Evolutionary conservation across 2,113 vertebrate species (phyloP).

Genomic region (Daphoenositta chrysoptera): DNA sequence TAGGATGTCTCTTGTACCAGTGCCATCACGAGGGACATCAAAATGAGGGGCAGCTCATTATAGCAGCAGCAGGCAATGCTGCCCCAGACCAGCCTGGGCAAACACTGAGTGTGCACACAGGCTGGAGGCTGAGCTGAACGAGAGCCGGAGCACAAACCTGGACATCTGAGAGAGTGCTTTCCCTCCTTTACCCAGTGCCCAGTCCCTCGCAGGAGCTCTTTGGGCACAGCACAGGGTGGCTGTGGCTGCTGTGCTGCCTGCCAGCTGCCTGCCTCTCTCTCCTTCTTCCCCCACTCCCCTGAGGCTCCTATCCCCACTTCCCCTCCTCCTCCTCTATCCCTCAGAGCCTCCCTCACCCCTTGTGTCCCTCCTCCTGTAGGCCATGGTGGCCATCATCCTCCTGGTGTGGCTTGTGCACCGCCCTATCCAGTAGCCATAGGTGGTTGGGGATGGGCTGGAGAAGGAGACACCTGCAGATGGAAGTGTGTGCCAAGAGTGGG

Average conservation of each 20-base stretch:
- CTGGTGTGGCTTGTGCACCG: not conserved
- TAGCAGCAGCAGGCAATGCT: not conserved
- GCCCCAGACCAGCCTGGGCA: no score
- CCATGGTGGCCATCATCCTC: not conserved
- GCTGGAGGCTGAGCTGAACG: fast-evolving
- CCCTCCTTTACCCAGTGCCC: not conserved
- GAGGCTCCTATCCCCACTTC: not conserved
- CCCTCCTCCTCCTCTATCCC: not conserved
- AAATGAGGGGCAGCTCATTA: not conserved
- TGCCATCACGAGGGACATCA: not conserved
- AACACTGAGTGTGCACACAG: fast-evolving
- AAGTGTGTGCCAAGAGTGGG: fast-evolving
- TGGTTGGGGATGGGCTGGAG: not conserved
- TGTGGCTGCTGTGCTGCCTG: not conserved
- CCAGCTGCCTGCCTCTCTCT: not conserved
- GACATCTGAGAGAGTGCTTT: fast-evolving
- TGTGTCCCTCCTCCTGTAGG: not conserved
- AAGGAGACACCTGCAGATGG: not conserved
- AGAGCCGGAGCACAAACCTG: fast-evolving
- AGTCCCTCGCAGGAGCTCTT: fast-evolving
- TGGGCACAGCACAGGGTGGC: not conserved
- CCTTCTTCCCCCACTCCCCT: not conserved
- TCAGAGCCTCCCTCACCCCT: not conserved
- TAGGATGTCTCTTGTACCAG: not conserved
- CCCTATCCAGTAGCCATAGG: fast-evolving